A percentile compares a stretch with the other conserved stretches of the same genome.
Conservation (phyloP, 2,888 invertebrate species). For the Punctoribates punctum region DNA sequence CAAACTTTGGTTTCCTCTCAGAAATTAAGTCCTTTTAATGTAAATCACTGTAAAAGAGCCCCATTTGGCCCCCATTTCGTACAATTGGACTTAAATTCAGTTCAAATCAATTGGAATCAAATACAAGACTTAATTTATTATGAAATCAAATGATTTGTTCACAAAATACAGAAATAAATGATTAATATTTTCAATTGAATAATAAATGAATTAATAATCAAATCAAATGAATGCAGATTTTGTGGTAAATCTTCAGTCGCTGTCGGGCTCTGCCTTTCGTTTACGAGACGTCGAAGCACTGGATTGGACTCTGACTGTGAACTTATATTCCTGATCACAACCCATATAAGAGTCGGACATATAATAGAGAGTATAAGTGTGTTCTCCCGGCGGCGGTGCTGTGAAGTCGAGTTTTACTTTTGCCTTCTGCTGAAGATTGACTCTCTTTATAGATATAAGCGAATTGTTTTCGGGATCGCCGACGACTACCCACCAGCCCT, state of each 20-base stretch:
- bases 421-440: constrained; percentile 89
- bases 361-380: constrained; percentile 91
- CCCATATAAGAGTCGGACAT: constrained; percentile 99
- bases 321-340: constrained; percentile 98
- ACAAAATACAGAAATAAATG: too few species aligned
- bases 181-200: too few species aligned
- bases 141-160: too few species aligned
- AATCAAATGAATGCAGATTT: not conserved
- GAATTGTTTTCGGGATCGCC: constrained; percentile 93
- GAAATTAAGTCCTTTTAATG: too few species aligned
- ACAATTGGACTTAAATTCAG: too few species aligned
- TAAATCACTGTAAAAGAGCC: too few species aligned
- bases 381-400: constrained; percentile 71
- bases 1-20: too few species aligned
- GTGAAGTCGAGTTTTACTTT: constrained; percentile 85
- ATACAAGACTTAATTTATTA: too few species aligned
- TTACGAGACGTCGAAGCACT: constrained; percentile 36
- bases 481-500: constrained; percentile 90
- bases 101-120: too few species aligned
- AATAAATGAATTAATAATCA: too few species aligned
- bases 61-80: too few species aligned
- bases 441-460: constrained; percentile 89
- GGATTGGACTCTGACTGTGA: constrained; percentile 67
- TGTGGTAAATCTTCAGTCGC: constrained; percentile 15
- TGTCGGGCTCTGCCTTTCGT: constrained; percentile 42